Evolutionary conservation across 2,888 invertebrate species (phyloP).

Genomic region (Capitulum mitella): DNA sequence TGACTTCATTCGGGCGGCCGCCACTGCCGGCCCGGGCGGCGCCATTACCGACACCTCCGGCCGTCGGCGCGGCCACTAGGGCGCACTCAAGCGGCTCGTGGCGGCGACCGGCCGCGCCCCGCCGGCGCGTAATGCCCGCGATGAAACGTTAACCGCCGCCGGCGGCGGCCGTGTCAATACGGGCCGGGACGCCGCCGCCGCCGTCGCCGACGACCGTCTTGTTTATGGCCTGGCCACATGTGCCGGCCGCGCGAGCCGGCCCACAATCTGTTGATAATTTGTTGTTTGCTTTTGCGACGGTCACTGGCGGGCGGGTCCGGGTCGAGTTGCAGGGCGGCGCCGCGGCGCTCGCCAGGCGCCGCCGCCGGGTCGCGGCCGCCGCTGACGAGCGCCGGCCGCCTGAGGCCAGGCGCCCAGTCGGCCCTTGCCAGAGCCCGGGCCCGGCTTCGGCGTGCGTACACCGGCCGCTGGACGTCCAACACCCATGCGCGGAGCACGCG

Average conservation of each 20-base stretch:
- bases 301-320: neutral
- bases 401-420: too few species aligned
- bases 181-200: too few species aligned
- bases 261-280: neutral
- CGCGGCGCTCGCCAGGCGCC: neutral
- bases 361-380: neutral
- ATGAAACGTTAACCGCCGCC: neutral
- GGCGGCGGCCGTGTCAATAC: constrained; percentile 5
- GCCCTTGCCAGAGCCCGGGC: too few species aligned
- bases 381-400: neutral
- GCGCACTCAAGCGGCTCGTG: neutral
- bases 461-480: too few species aligned
- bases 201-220: too few species aligned
- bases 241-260: neutral
- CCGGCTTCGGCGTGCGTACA: too few species aligned
- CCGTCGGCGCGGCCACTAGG: neutral
- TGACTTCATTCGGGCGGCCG: constrained; percentile 7
- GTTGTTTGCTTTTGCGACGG: neutral
- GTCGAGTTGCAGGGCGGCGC: neutral
- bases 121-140: neutral
- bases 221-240: neutral
- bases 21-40: neutral
- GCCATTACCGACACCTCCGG: constrained; percentile 4
- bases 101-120: neutral
- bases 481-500: too few species aligned